Evolutionary conservation across 2,888 invertebrate species (phyloP), one percentile per base, ranked within the genome.

Genomic region (Nipponacmea schrenckii): DNA sequence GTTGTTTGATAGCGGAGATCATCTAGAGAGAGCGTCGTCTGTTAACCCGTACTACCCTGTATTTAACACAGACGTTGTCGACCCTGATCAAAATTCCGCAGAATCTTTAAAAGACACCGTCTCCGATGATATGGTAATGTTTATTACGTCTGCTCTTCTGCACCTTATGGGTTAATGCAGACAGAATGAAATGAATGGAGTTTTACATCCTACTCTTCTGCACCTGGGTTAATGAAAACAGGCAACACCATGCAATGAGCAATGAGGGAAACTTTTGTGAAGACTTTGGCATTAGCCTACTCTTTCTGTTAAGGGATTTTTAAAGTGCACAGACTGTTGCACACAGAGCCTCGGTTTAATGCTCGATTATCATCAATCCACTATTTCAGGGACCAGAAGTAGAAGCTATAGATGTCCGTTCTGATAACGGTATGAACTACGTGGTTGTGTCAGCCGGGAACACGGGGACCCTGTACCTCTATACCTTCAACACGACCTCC

Each of bases 1-100:
- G 20, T 15, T 64, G 20, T 65, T 50, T 50, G 70, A 70, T 31
- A 70, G 70, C 39, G 70, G 70, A 7, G 64, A 64, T 20, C 48
- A 70, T 10, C 15, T 70, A 20, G 70, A 70, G 26, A 15, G 31
- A 2, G 62, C 31, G 20, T n/a, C 44, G 0, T 45, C 62, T 15
- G 20, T 45, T 20, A 31, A 48, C 24, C 45, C 44, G 17, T 64
- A 63, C 45, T 69, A 69, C 46, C 44, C 39, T n/a, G 69, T 69
- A 1, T 69, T 69, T 63, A 69, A 69, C 48, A 46, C 69, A 8
- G 69, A 69, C 15, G 20, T 24, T n/a, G 44, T 27, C 2, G 44
- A 46, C 26, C 17, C 48, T 24, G 20, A 26, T 39, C 27, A 46
- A 44, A 46, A 69, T 45, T 69, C 69, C 1, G 63, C 69, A 7